Evolutionary conservation across 1,140 invertebrate genomes (phyloP).

Genomic region (Mya arenaria): DNA sequence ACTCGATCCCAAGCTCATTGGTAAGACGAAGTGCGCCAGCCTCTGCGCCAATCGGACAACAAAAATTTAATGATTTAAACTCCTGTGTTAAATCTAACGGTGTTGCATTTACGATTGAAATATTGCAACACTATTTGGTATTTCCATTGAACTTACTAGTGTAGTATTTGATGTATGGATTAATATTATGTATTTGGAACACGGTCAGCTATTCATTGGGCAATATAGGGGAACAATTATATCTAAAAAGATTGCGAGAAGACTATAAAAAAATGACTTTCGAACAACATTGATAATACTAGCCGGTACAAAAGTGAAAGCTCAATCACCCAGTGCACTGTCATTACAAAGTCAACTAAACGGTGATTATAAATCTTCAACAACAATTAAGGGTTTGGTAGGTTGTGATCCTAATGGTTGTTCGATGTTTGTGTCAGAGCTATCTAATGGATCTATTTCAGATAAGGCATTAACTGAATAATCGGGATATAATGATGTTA

Average conservation of each 20-base stretch:
- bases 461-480: too few relatives aligned
- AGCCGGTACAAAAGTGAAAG: conserved; percentile 60
- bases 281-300: conserved; percentile 54
- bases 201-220: conserved; percentile 58
- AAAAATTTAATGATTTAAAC: too few relatives aligned
- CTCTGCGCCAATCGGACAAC: too few relatives aligned
- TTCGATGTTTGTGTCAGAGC: too few relatives aligned
- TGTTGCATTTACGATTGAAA: too few relatives aligned
- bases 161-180: conserved; percentile 56
- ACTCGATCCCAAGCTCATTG: too few relatives aligned
- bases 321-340: conserved; percentile 35
- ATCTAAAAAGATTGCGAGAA: conserved; percentile 50
- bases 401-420: too few relatives aligned
- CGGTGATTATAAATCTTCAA: conserved; percentile 54
- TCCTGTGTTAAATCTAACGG: too few relatives aligned
- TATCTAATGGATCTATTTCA: too few relatives aligned
- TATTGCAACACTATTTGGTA: conserved; percentile 49
- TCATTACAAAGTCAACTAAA: conserved; percentile 59
- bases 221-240: conserved; percentile 54
- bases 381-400: conserved; percentile 31
- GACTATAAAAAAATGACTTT: conserved; percentile 53
- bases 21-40: too few relatives aligned
- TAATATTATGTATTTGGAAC: conserved; percentile 56
- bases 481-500: too few relatives aligned
- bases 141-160: conserved; percentile 44